phyloP scores from a whole-genome alignment of 2,888 invertebrate species.

The Drosophila pegasa region DNA sequence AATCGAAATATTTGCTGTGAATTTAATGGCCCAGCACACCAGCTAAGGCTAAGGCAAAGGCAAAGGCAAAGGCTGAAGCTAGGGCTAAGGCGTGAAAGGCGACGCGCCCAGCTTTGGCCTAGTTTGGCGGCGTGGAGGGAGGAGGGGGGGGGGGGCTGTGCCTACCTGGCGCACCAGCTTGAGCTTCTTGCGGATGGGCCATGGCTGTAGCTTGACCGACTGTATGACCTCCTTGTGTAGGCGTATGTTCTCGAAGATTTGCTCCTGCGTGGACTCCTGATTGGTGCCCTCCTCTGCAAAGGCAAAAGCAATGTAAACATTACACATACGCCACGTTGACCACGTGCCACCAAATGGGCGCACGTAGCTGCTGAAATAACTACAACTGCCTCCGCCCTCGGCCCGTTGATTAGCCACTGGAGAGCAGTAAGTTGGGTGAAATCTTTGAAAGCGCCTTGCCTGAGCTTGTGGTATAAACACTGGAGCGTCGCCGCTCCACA shows the following conservation, averaged over 20 bases:
- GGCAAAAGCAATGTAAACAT: conserved; percentile 82
- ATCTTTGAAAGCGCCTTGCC: conserved; percentile 88
- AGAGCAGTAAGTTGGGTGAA: conserved; percentile 58
- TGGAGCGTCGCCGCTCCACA: conserved; percentile 87
- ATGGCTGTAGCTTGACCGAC: conserved; percentile 93
- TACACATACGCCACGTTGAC: conserved; percentile 63
- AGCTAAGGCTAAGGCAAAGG: conserved; percentile 1
- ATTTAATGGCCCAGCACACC: conserved; percentile 69
- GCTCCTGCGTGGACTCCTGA: conserved; percentile 90
- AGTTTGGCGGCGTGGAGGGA: not conserved
- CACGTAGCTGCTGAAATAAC: conserved; percentile 70
- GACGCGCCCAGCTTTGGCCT: conserved; percentile 49
- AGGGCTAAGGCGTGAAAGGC: conserved; percentile 55
- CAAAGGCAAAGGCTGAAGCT: conserved; percentile 34
- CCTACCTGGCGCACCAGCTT: conserved; percentile 90
- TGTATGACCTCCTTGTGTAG: conserved; percentile 96
- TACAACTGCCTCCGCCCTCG: conserved; percentile 31
- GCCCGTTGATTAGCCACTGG: conserved; percentile 72
- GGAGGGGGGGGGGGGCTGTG: not conserved
- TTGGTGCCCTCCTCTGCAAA: conserved; percentile 88
- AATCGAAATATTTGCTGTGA: conserved; percentile 69
- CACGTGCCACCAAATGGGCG: conserved; percentile 53
- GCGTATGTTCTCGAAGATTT: conserved; percentile 95
- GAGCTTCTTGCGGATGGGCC: conserved; percentile 92
- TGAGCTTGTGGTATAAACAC: conserved; percentile 94